phyloP scores from a whole-genome alignment of 2,888 invertebrate genomes.

The Sussaba pulchella region DNA sequence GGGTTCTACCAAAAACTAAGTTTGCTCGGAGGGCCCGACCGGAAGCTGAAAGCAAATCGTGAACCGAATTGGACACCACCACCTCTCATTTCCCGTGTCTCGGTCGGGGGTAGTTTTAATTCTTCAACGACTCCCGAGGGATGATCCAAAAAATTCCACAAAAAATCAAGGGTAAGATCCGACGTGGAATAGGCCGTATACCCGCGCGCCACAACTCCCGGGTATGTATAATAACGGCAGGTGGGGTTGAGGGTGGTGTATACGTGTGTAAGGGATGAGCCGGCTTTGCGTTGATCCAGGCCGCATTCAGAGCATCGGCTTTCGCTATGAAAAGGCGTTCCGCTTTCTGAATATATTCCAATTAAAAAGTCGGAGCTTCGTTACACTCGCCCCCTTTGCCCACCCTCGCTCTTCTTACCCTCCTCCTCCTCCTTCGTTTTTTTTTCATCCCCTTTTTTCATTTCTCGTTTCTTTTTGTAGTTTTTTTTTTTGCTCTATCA shows the following conservation, averaged over 20 bases:
- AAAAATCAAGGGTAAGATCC: too few relatives aligned
- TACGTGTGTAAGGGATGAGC: conserved; percentile 53
- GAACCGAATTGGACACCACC: too few relatives aligned
- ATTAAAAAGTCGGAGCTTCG: conserved; percentile 84
- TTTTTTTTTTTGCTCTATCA: conserved; percentile 29
- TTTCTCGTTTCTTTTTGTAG: conserved; percentile 13
- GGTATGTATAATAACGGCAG: conserved; percentile 37
- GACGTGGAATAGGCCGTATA: too few relatives aligned
- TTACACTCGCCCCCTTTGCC: conserved; percentile 81
- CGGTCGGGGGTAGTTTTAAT: too few relatives aligned
- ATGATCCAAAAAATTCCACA: too few relatives aligned
- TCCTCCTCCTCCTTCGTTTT: conserved; percentile 73
- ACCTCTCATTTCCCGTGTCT: too few relatives aligned
- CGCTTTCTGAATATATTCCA: conserved; percentile 84
- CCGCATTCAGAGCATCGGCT: conserved; percentile 81
- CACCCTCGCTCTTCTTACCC: conserved; percentile 72
- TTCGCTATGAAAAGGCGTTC: conserved; percentile 83
- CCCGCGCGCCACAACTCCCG: too few relatives aligned
- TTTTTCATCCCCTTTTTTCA: conserved; percentile 60
- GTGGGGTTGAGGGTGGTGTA: conserved; percentile 4
- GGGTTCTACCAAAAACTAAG: too few relatives aligned
- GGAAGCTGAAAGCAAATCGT: too few relatives aligned
- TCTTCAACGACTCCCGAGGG: too few relatives aligned
- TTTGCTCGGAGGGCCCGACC: too few relatives aligned
- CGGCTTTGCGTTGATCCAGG: conserved; percentile 78